phyloP scores from a whole-genome alignment of 2,113 vertebrate genomes.

The Hippotragus niger region DNA sequence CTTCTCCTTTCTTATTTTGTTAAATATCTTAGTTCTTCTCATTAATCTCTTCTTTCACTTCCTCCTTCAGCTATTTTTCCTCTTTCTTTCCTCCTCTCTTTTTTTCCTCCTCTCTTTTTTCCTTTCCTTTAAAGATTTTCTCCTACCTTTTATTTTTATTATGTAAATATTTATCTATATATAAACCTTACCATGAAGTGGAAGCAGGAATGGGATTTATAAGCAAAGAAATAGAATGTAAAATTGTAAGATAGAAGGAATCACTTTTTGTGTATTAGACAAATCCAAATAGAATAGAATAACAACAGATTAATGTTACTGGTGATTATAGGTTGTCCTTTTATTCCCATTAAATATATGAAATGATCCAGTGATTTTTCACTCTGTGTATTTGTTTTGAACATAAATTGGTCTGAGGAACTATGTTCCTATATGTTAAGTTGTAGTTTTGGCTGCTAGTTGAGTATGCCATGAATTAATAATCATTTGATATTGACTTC shows the following conservation, averaged over 20 bases:
- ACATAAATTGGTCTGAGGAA: conserved; percentile 33
- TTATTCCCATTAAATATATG: background rate
- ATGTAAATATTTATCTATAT: background rate
- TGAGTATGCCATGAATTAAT: conserved; percentile 69
- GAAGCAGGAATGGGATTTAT: background rate
- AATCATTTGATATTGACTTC: conserved; percentile 72
- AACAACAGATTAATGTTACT: background rate
- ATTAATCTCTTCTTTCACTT: background rate
- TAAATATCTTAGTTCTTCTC: background rate
- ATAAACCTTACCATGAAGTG: background rate
- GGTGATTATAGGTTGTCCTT: background rate
- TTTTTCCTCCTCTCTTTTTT: background rate
- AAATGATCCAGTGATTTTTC: conserved; percentile 10
- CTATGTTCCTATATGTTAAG: conserved; percentile 53
- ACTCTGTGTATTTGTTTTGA: conserved; percentile 29
- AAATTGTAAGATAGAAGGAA: background rate
- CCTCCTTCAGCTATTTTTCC: background rate
- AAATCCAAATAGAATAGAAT: background rate
- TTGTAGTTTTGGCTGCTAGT: conserved; percentile 58
- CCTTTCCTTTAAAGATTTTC: background rate
- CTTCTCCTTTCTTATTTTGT: background rate
- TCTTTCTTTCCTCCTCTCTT: background rate
- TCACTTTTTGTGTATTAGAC: background rate
- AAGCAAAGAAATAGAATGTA: conserved; percentile 2
- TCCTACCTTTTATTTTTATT: background rate